Conservation (phyloP, 2,888 invertebrate genomes). For the Orchesella flavescens region DNA sequence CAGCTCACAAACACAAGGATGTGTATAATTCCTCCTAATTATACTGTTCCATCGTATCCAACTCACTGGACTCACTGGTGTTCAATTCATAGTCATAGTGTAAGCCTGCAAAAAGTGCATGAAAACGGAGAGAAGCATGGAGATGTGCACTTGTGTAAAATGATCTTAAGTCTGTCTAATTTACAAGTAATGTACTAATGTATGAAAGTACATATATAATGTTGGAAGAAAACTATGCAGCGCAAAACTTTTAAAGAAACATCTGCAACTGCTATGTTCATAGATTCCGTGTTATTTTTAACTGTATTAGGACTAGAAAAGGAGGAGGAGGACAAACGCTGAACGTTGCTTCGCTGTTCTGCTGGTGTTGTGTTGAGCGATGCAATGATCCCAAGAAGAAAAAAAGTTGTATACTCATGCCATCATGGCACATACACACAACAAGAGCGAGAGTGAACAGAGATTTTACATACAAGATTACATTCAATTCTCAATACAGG, state of each 20-base stretch:
- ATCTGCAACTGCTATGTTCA: slow-evolving; percentile 60
- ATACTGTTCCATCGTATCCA: too few species aligned
- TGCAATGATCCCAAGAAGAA: slow-evolving; percentile 55
- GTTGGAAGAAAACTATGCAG: slow-evolving; percentile 7
- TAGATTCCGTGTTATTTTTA: slow-evolving; percentile 69
- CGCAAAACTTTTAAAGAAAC: slow-evolving; percentile 42
- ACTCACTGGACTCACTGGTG: too few species aligned
- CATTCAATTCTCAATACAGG: slow-evolving; percentile 15
- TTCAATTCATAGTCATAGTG: too few species aligned
- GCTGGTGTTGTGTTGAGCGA: slow-evolving; percentile 30
- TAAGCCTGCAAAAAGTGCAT: too few species aligned
- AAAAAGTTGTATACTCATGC: slow-evolving; percentile 3
- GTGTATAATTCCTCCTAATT: too few species aligned
- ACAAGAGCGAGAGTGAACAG: slow-evolving; percentile 4
- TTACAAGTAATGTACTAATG: too few species aligned
- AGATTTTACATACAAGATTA: slow-evolving; percentile 25
- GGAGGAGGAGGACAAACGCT: slow-evolving; percentile 12
- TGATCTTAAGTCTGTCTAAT: too few species aligned
- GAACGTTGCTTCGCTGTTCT: background rate
- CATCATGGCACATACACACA: slow-evolving; percentile 16
- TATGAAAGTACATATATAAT: too few species aligned
- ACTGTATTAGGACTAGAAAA: slow-evolving; percentile 67
- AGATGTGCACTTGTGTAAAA: background rate
- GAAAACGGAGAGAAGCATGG: too few species aligned
- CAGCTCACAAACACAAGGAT: too few species aligned